Percentiles rank a stretch among this genome's conserved stretches.
Evolutionary conservation across 2,113 vertebrate genomes (phyloP).

Genomic region (Bos indicus): DNA sequence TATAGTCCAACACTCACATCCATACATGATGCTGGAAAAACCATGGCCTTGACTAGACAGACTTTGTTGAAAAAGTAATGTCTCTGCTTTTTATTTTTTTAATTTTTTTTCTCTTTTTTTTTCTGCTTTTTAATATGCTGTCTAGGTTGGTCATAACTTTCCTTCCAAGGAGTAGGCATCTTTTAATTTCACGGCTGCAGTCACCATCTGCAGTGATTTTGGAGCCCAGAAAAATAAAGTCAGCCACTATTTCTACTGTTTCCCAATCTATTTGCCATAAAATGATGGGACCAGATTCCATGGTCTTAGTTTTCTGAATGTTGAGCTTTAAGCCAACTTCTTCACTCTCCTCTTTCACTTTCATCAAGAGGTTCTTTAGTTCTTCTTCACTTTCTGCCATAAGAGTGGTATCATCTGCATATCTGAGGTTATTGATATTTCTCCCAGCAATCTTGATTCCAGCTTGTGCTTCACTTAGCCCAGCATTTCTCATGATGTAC

Average conservation of each 20-base stretch:
- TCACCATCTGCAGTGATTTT: not conserved
- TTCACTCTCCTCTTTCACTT: not conserved
- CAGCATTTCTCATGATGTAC: not conserved
- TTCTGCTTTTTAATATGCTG: not conserved
- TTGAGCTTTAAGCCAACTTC: not conserved
- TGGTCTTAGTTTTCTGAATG: not conserved
- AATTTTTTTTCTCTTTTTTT: too few species aligned
- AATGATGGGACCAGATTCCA: not conserved
- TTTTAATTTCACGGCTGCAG: not conserved
- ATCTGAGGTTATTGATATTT: not conserved
- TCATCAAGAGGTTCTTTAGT: not conserved
- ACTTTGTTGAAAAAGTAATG: not conserved
- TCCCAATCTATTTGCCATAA: not conserved
- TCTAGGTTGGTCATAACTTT: not conserved
- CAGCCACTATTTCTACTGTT: not conserved
- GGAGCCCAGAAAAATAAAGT: not conserved
- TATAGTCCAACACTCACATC: not conserved
- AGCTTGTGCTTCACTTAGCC: not conserved
- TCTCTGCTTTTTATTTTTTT: not conserved
- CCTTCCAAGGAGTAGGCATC: not conserved
- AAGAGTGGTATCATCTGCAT: not conserved
- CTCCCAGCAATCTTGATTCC: accelerated
- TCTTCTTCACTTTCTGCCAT: not conserved
- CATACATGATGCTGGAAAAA: not conserved
- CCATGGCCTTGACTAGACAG: not conserved